Percentiles rank a stretch among this genome's conserved stretches.
Conservation (phyloP, 2,888 invertebrate species). For the Salticus scenicus region DNA sequence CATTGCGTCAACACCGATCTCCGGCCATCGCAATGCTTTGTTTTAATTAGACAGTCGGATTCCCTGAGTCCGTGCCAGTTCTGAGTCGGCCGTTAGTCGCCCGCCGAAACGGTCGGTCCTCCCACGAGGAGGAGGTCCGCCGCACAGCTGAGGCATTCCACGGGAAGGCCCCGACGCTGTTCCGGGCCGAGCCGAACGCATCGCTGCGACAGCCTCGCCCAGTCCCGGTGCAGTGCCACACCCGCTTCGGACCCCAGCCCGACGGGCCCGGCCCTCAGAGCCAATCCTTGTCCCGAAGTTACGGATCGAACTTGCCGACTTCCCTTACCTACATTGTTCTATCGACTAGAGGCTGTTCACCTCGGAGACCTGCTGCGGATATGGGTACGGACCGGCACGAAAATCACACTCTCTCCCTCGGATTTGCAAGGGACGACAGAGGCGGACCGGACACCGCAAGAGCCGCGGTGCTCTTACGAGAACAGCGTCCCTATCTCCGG, state of each 20-base stretch:
- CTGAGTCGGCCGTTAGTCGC: constrained; percentile 72
- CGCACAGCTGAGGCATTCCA: constrained; percentile 74
- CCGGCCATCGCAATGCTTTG: constrained; percentile 76
- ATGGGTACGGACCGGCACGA: constrained; percentile 76
- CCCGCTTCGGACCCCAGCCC: constrained; percentile 79
- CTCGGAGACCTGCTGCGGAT: constrained; percentile 87
- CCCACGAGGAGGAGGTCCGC: too few relatives aligned
- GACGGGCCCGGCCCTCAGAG: constrained; percentile 82
- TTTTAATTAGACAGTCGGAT: constrained; percentile 79
- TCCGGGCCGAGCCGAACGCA: constrained; percentile 71
- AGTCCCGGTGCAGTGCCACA: constrained; percentile 73
- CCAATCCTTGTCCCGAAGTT: constrained; percentile 83
- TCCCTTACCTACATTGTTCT: constrained; percentile 83
- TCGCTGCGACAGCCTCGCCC: too few relatives aligned
- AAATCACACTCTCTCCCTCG: constrained; percentile 65
- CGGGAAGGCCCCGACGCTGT: constrained; percentile 73
- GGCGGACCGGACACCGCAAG: constrained; percentile 74
- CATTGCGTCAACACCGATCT: constrained; percentile 76
- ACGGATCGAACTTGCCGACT: constrained; percentile 81
- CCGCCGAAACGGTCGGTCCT: constrained; percentile 69
- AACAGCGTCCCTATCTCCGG: constrained; percentile 75
- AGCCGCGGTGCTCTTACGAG: constrained; percentile 76
- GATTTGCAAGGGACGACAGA: constrained; percentile 75
- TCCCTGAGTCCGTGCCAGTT: constrained; percentile 77
- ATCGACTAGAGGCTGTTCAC: constrained; percentile 83